Percentiles rank a stretch among this genome's conserved stretches.
phyloP scores from a whole-genome alignment of 2,113 vertebrate genomes.

The Holacanthus passer region DNA sequence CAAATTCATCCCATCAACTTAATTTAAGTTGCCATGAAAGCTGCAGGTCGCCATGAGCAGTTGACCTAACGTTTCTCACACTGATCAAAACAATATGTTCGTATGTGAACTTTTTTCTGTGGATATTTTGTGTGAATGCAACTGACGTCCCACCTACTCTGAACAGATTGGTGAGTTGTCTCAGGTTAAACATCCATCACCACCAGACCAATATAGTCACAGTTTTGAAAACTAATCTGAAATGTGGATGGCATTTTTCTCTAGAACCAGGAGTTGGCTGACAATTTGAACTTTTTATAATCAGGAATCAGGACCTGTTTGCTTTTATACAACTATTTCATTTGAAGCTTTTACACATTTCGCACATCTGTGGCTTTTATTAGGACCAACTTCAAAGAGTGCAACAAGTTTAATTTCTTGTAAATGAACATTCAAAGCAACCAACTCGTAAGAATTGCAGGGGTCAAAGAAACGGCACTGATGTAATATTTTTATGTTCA shows the following conservation, averaged over 20 bases:
- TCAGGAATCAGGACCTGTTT: not conserved
- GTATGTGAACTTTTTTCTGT: not conserved
- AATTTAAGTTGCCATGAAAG: not conserved
- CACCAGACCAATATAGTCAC: not conserved
- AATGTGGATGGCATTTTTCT: not conserved
- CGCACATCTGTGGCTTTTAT: not conserved
- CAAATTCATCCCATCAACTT: not conserved
- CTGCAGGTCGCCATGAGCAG: not conserved
- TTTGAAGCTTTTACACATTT: not conserved
- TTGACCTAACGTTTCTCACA: not conserved
- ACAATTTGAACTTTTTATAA: not conserved
- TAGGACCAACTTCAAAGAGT: not conserved
- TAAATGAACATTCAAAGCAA: not conserved
- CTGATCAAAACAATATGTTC: not conserved
- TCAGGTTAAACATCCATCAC: not conserved
- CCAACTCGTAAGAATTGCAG: not conserved
- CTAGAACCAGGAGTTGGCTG: not conserved
- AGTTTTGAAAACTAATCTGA: too few species aligned
- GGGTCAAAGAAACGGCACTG: not conserved
- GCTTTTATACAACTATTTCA: not conserved
- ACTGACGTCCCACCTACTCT: too few species aligned
- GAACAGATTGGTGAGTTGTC: not conserved
- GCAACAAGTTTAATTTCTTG: not conserved
- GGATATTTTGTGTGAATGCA: too few species aligned
- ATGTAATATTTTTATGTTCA: conserved; percentile 2